Conservation (phyloP, 2,113 vertebrate species). For the Toxostoma redivivum region DNA sequence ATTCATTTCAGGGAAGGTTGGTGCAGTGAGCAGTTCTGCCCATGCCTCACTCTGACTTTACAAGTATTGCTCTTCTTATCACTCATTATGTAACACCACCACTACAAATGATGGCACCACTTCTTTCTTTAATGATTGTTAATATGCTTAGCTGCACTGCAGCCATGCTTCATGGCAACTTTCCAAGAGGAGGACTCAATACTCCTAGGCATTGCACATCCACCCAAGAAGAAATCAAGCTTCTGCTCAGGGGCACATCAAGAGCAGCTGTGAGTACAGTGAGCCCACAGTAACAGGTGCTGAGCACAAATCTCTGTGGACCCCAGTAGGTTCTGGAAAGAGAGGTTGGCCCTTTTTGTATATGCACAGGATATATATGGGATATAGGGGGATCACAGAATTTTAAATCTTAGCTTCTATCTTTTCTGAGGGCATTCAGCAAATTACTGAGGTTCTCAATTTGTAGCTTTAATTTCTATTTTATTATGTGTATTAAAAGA, state of each 20-base stretch:
- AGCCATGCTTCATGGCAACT: neutral
- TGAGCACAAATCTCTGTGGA: neutral
- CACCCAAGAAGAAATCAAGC: neutral
- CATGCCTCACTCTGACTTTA: neutral
- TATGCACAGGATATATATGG: rapidly evolving
- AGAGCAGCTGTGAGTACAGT: neutral
- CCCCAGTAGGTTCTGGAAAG: neutral
- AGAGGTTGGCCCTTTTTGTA: neutral
- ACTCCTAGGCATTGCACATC: neutral
- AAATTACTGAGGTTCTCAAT: neutral
- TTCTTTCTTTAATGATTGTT: neutral
- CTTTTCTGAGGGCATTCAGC: neutral
- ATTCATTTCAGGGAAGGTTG: neutral
- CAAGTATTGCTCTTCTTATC: neutral
- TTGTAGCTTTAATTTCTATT: neutral
- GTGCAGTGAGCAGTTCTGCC: neutral
- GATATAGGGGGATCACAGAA: neutral
- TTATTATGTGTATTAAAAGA: neutral
- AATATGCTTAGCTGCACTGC: neutral
- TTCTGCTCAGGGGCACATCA: neutral
- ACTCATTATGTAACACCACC: neutral
- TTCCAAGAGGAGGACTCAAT: neutral
- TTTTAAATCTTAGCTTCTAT: neutral
- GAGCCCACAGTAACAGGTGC: neutral
- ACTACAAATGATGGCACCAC: neutral